Conservation (phyloP, 2,797 vertebrate species). For the Phylloscopus collybita region DNA sequence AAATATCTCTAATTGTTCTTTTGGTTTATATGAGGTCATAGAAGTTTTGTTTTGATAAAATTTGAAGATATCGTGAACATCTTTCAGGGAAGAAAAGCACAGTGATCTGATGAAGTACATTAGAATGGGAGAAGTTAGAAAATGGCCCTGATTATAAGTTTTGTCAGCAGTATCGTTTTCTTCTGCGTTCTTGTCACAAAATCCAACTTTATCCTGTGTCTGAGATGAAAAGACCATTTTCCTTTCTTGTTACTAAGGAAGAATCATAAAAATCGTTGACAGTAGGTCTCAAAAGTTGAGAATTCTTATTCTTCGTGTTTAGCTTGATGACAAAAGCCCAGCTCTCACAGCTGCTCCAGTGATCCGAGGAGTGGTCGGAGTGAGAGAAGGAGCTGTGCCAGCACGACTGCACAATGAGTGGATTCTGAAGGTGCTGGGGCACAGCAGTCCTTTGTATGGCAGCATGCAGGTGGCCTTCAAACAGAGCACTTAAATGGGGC, state of each 20-base stretch:
- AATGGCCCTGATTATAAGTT: not conserved
- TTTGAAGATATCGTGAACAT: not conserved
- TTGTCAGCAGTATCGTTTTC: not conserved
- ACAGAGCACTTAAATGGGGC: not conserved
- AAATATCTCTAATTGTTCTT: not conserved
- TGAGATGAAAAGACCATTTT: not conserved
- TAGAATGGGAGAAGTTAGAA: not conserved
- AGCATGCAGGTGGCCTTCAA: not conserved
- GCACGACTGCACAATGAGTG: not conserved
- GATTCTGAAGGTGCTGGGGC: not conserved
- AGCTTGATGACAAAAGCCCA: not conserved
- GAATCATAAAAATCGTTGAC: not conserved
- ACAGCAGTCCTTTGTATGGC: not conserved
- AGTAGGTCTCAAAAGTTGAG: not conserved
- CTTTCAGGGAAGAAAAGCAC: not conserved
- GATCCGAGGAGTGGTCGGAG: rapidly evolving
- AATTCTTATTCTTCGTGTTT: not conserved
- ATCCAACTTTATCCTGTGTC: not conserved
- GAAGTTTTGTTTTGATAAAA: not conserved
- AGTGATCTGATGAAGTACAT: not conserved
- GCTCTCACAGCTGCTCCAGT: not conserved
- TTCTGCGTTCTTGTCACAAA: not conserved
- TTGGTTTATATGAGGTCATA: not conserved
- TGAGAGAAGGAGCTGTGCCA: not conserved
- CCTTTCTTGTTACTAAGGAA: not conserved